Evolutionary conservation across 2,113 vertebrate genomes (phyloP), one percentile per base, ranked within the genome.

Genomic region (Pygathrix nemaeus): DNA sequence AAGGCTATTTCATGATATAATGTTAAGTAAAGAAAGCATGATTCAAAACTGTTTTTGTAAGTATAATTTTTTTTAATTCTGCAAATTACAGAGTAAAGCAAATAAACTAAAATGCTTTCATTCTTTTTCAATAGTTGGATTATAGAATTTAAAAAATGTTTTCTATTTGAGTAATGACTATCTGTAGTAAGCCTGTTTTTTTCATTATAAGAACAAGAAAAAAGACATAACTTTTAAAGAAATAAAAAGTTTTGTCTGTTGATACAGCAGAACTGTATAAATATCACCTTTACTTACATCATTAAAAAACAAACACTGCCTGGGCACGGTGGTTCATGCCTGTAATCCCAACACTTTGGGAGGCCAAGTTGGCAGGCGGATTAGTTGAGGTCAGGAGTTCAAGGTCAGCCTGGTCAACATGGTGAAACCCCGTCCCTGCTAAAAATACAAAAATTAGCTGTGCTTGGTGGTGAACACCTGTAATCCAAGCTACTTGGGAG

Each of bases 11-110:
- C 12, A n/a, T 81, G 35, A 80, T 90, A 81, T 13, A 92, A 81
- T 70, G 16, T 81, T 94, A 52, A 75, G 8, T 81, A 68, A 86
- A 97, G 81, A 95, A 84, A 70, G 30, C 10, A 97, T 78, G 23
- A 84, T 87, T 97, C 45, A 50, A 90, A 96, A 83, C 40, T 94
- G 6, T 72, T 87, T 92, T 96, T 93, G 11, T 80, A 93, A 79
- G 57, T 79, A 25, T 70, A 35, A 68, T 55, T 8, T 90, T 84
- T 3, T 2, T 23, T 17, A 79, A 27, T 57, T 73, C 93, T 80
- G 9, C 7, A 79, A 83, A 94, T 88, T 82, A 50, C 12, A 52
- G 66, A 66, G 23, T 48, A 79, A 81, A 85, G 18, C 18, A 97
- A 93, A 93, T 92, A 83, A 21, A 59, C 4, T 70, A 40, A 55